These are phyloP conservation scores for Loxodonta africana DNA, from an alignment of 2,113 vertebrate species.

Conservation along the genomic window DNA sequence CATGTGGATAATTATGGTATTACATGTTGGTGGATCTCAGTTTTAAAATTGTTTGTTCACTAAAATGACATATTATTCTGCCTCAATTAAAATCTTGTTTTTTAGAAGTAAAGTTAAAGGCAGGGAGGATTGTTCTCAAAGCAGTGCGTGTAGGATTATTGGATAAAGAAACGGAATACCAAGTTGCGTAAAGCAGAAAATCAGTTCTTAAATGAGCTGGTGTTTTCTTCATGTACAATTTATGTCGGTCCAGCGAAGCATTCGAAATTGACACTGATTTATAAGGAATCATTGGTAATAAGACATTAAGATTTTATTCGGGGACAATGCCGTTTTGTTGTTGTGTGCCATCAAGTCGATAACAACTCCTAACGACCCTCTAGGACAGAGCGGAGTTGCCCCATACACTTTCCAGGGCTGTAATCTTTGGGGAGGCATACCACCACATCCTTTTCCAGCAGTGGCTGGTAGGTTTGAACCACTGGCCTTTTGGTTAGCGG, in stretches of 20 bases:
- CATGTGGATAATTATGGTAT: constrained; percentile 67
- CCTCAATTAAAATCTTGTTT: neutral
- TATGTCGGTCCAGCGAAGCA: neutral
- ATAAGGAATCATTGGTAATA: neutral
- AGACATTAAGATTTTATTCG: neutral
- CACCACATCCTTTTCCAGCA: no score
- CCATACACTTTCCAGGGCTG: no score
- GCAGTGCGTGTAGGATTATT: accelerated
- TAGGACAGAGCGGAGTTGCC: no score
- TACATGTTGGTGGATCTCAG: neutral
- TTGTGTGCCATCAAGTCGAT: no score
- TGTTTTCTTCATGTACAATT: neutral
- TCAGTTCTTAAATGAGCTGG: neutral
- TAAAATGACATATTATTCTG: neutral
- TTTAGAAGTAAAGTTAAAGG: neutral
- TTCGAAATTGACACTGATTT: neutral
- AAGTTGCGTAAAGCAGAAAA: neutral
- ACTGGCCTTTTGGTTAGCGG: no score
- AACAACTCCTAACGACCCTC: no score
- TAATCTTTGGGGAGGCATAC: no score
- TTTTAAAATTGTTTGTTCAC: no score
- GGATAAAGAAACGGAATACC: accelerated
- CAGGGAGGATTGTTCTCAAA: neutral
- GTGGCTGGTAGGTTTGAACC: no score
- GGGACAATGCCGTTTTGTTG: neutral